Base-by-base conservation (phyloP, 2,113 vertebrate species). In the Castor canadensis region DNA sequence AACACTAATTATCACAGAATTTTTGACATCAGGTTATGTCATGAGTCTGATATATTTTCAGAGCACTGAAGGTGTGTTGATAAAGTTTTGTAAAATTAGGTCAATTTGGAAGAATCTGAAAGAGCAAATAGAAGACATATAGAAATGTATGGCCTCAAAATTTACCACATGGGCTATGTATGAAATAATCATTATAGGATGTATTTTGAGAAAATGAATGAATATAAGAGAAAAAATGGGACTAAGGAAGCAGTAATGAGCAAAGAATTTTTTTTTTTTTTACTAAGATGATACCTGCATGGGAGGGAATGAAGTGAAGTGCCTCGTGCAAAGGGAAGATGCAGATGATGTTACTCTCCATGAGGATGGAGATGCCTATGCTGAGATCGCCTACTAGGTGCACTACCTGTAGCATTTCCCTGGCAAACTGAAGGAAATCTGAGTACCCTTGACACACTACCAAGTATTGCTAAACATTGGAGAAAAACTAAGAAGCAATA, bases 161-260 rank as follows among this genome's bases (percentile, higher is more conserved):
- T 84, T 90, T 93, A 95, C 28, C 13, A 52, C 49, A 28, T 73
- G 43, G n/a, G 38, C 40, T 87, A 30, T 92, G 35, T 73, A 13
- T 52, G 73, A 93, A 93, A 66, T 93, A 85, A 79, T 60, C 38
- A 79, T 38, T 73, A 69, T 12, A 75, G 26, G 40, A 47, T 49
- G 0, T 87, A 40, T 75, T 38, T 75, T 79, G 56, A 73, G n/a
- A 79, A 69, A 47, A 77, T 92, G 86, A 94, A 77, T 94, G 84
- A 94, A 58, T 45, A 22, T 26, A 81, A 93, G 66, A n/a, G 88
- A 60, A 72, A n/a, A 91, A 82, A 76, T 60, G 6, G 1, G 38
- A 87, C 64, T 52, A 43, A 82, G 40, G 35, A 86, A 92, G 45
- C 45, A 58, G 4, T 83, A 56, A 54, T 72, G 81, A 89, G 38